Base-by-base conservation (phyloP, 2,113 vertebrate genomes). In the Cichladusa arquata region DNA sequence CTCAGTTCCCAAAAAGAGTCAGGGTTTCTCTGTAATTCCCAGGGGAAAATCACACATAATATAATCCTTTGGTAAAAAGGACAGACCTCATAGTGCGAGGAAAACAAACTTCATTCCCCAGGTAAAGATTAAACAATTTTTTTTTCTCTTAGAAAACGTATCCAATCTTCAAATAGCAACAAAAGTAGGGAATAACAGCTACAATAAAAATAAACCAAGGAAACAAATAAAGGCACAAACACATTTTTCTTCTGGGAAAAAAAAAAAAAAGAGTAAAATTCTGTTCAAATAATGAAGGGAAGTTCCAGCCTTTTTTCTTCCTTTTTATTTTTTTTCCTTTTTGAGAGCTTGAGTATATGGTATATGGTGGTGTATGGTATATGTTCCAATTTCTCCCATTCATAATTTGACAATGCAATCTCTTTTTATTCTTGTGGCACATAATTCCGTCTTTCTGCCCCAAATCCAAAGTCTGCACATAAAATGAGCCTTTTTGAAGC, bases 341-440 rank as follows among this genome's bases (percentile, higher is more conserved):
- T 61, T 31, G 26, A 48, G 22, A 25, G 3, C 34, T 66, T n/a
- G 25, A 76, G 24, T n/a, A 51, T 42, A 38, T 31, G 44, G 20
- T 38, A 50, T 38, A 23, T 64, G 47, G 31, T 44, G 29, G 7
- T 56, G 25, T 44, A 40, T 34, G 64, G 20, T 87, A 76, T 77
- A 85, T 65, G 28, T 48, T 73, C 56, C 26, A 42, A 88, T 94
- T 97, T 88, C 93, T 92, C 64, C 85, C 50, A 15, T 80, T 84
- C 71, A 36, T n/a, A 64, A 12, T n/a, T 44, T 83, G 71, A 70
- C 2, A 22, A 78, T 60, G 26, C 36, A 67, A 86, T 76, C 42
- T 66, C 8, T n/a, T 70, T 86, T 48, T 61, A 70, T 61, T 31
- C 81, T 82, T 26, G 25, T 48, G 31, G 31, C 19, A 2, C 38